Base-by-base conservation (phyloP, 2,113 vertebrate species). In the Phylloscopus trochiloides region DNA sequence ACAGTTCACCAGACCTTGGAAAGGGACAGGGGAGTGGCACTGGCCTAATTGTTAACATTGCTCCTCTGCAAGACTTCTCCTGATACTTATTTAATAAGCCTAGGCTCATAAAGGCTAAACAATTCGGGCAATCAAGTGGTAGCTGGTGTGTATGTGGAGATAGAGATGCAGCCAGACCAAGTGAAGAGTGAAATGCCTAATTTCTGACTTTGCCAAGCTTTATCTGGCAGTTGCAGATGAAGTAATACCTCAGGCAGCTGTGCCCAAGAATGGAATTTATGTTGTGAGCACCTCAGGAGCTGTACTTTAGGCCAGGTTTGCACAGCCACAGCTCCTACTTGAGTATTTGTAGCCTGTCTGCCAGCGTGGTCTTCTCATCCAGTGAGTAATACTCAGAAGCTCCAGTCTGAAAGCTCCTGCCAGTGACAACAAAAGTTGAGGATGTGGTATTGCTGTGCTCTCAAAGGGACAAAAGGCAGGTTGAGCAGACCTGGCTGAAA, bases 31-130 rank as follows among this genome's bases (percentile, higher is more conserved):
- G 94, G 91, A 83, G 90, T 78, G 92, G 86, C 90, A 75, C 75
- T 57, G 57, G 40, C 90, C 79, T 94, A 90, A 96, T 95, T 93
- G 93, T 32, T 93, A 96, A 78, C 96, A 96, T 88, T 93, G 83
- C 68, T 94, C 82, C 92, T 76, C 94, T 92, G 85, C 68, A 84
- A 92, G 90, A 55, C 82, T 71, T 82, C 62, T 86, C 83, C 83
- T 92, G 83, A 96, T 90, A 88, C 79, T 93, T 90, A 34, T 83
- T 94, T 94, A 96, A 94, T 93, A 94, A 96, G 48, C 75, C 43
- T 66, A 61, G 63, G 57, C 90, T 93, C 88, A 75, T 88, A 78
- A 96, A 93, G 52, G 47, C 79, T 80, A 72, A 96, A 71, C 7
- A 45, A 68, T 92, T 92, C 77, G 63, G 90, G 91, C 89, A 91